These are phyloP conservation scores for Gymnocephalus cernua DNA, from an alignment of 2,113 vertebrate genomes.

Conservation along the genomic window DNA sequence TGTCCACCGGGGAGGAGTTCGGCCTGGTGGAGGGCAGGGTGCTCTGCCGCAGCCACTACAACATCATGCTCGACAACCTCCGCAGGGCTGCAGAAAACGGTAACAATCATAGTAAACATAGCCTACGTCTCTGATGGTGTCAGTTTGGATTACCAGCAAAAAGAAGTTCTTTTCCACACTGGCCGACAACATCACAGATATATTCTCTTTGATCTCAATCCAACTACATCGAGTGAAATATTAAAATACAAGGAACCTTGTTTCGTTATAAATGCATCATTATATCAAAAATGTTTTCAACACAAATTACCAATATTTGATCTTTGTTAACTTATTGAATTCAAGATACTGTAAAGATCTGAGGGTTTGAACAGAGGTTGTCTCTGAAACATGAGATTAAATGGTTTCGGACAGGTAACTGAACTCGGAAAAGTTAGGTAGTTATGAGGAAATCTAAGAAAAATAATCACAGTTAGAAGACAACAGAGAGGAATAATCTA, in stretches of 20 bases:
- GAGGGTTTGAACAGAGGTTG: neutral
- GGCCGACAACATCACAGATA: neutral
- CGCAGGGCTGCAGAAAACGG: conserved; percentile 92
- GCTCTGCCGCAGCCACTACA: conserved; percentile 95
- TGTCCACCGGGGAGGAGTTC: conserved; percentile 96
- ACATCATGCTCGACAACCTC: conserved; percentile 96
- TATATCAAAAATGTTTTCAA: neutral
- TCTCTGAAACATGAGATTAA: neutral
- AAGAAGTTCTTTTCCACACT: neutral
- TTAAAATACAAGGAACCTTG: neutral
- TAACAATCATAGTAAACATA: conserved; percentile 60
- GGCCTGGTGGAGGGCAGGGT: conserved; percentile 96
- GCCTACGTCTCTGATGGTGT: neutral
- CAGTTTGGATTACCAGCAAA: neutral
- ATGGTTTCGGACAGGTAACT: neutral
- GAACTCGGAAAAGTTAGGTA: neutral
- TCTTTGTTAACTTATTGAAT: neutral
- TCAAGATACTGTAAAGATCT: neutral
- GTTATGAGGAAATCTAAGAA: neutral
- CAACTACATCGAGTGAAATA: neutral
- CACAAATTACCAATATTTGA: neutral
- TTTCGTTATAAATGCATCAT: neutral
- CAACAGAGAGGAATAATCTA: neutral
- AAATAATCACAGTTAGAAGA: neutral
- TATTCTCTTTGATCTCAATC: neutral